Base-by-base conservation (phyloP, 2,888 invertebrate genomes). In the Hybos culiciformis region DNA sequence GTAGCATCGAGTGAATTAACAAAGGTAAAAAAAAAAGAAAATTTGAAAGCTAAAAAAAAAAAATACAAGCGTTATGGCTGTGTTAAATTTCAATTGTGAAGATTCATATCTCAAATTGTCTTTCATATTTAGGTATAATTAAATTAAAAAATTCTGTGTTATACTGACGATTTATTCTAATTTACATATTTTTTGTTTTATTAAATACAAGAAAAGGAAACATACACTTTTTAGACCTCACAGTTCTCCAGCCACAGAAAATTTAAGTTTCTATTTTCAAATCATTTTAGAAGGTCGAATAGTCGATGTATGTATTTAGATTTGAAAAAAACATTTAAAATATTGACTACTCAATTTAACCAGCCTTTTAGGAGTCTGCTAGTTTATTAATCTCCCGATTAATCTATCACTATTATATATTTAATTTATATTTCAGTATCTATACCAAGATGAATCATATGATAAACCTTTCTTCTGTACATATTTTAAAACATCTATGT, bases 401-500 rank as follows among this genome's bases (percentile, higher is more conserved):
- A n/a, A n/a, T n/a, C n/a, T n/a, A n/a, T 40, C 26, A 39, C 41
- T 24, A 31, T 24, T 32, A 15, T 26, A 15, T 39, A 5, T 39
- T 41, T 49, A 49, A 40, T 55, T 58, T 57, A 59, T 49, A 56
- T 77, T 77, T 44, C 71, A 93, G 92, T 86, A 82, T 64, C 75
- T 90, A 50, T 88, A 88, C 62, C 73, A 74, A 56, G 81, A 88
- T 68, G 83, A 85, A 60, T 75, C 84, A 46, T 86, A 83, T 60
- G 80, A 90, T 58, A 90, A 94, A 60, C 96, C 97, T 39, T 96
- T 94, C 69, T 90, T 97, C 67, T 85, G 84, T 56, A 92, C 94
- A 17, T 97, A 96, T 66, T 73, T 93, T 47, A 92, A 94, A 68
- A 92, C 92, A 45, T 91, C 90, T 29, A 78, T 96, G 78, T 88